Percentiles rank a stretch among this genome's conserved stretches.
Conservation (phyloP, 1,140 invertebrate genomes). For the Apis florea region DNA sequence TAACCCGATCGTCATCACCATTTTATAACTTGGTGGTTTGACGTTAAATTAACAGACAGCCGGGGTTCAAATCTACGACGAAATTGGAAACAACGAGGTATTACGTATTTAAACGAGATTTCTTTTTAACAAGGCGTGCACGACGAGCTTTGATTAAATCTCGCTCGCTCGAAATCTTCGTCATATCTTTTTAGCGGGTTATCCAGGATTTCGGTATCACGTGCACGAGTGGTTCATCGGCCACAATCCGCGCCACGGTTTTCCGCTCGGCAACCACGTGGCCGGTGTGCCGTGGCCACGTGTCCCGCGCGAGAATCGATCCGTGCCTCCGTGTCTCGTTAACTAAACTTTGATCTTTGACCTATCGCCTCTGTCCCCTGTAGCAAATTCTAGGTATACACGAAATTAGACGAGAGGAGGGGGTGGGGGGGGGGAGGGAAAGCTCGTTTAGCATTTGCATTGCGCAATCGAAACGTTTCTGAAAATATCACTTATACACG, state of each 20-base stretch:
- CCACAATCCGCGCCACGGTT: conserved; percentile 14
- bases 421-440: no score
- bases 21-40: no score
- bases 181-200: conserved; percentile 12
- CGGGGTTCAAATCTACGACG: no score
- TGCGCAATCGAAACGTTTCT: conserved; percentile 11
- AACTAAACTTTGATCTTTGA: conserved; percentile 41
- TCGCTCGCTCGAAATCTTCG: neutral
- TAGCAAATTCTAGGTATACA: neutral
- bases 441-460: neutral
- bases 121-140: no score
- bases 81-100: no score
- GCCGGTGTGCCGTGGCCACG: conserved; percentile 38
- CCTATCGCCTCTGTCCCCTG: neutral
- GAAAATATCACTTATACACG: neutral
- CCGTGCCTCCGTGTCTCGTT: conserved; percentile 18
- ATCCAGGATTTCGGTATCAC: conserved; percentile 46
- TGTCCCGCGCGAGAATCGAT: conserved; percentile 50
- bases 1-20: no score
- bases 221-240: conserved; percentile 38
- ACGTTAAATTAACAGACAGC: no score
- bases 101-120: no score
- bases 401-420: conserved; percentile 29
- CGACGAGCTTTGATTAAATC: no score
- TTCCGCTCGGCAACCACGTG: conserved; percentile 44